phyloP scores from a whole-genome alignment of 2,113 vertebrate genomes.

The Leucoraja erinaceus region DNA sequence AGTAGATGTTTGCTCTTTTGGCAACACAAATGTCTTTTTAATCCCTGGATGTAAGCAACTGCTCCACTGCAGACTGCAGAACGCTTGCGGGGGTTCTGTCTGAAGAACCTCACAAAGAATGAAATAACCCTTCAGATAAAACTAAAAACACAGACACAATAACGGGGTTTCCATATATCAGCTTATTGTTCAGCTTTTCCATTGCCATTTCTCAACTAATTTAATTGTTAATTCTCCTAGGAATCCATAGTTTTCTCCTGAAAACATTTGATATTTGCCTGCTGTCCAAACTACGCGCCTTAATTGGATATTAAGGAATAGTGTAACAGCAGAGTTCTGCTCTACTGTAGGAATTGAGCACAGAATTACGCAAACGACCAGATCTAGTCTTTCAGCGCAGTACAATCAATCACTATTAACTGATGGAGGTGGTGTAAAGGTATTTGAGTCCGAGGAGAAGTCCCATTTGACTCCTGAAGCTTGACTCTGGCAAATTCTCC shows the following conservation, averaged over 20 bases:
- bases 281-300: neutral
- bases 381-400: neutral
- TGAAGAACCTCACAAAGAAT: constrained; percentile 15
- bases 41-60: constrained; percentile 21
- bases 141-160: constrained; percentile 21
- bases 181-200: constrained; percentile 24
- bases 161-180: constrained; percentile 8
- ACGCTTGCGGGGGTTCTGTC: constrained; percentile 4
- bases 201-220: neutral
- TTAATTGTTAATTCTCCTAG: neutral
- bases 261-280: constrained; percentile 7
- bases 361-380: neutral
- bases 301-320: constrained; percentile 25
- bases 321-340: neutral
- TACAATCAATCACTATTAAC: constrained; percentile 20
- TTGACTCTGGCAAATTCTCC: neutral
- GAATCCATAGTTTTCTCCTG: neutral
- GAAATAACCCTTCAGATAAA: neutral
- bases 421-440: constrained; percentile 16
- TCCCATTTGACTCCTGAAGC: constrained; percentile 26
- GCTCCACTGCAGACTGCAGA: neutral
- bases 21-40: constrained; percentile 31
- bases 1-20: constrained; percentile 20
- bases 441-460: constrained; percentile 23
- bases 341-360: neutral